Evolutionary conservation across 2,113 vertebrate species (phyloP).

Genomic region (Xenotilapia longispinis): DNA sequence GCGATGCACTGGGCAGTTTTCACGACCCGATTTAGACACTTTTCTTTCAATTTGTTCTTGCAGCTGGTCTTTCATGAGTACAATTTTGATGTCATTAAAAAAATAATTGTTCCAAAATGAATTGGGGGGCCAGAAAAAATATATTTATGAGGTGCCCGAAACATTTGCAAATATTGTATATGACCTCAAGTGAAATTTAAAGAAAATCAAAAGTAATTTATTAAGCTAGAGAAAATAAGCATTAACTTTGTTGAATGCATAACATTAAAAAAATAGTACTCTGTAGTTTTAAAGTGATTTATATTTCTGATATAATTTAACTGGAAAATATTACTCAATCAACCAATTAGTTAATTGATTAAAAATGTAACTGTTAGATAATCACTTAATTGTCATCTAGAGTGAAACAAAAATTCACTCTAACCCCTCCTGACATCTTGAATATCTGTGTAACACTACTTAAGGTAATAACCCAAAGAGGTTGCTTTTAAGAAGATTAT

Average conservation of each 20-base stretch:
- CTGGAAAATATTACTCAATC: not conserved
- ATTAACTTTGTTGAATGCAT: not conserved
- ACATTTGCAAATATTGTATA: not conserved
- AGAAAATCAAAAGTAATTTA: not conserved
- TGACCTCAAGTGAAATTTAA: not conserved
- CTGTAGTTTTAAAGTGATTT: not conserved
- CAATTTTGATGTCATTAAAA: not conserved
- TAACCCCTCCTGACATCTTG: not conserved
- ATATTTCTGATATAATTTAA: not conserved
- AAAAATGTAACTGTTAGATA: not conserved
- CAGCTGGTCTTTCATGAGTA: fast-evolving
- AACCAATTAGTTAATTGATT: not conserved
- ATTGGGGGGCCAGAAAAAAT: fast-evolving
- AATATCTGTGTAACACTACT: not conserved
- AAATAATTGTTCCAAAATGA: not conserved
- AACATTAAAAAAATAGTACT: not conserved
- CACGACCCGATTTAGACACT: not conserved
- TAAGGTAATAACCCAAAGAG: not conserved
- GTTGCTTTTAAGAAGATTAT: not conserved
- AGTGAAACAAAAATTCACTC: not conserved
- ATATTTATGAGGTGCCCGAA: not conserved
- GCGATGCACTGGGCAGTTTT: no score
- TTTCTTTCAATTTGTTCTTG: not conserved
- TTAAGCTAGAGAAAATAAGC: not conserved
- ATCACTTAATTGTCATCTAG: not conserved